Percentiles rank a stretch among this genome's conserved stretches.
Evolutionary conservation across 1,140 invertebrate species (phyloP).

Genomic region (Cylas formicarius): DNA sequence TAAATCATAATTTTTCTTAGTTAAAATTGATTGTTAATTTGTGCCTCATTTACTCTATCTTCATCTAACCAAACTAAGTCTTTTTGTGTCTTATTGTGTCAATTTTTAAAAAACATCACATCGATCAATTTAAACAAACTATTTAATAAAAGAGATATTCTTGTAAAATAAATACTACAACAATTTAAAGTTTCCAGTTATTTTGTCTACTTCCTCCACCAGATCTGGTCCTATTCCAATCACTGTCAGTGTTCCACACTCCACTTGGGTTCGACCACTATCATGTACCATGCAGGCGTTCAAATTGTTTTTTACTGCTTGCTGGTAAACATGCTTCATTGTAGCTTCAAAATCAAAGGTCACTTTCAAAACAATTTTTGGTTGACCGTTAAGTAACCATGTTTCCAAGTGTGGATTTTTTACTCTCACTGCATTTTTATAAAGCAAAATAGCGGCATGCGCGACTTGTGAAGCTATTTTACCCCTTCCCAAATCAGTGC

Average conservation of each 20-base stretch:
- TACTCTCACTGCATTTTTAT: conserved; percentile 46
- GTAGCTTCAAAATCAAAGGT: conserved; percentile 46
- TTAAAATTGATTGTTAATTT: conserved; percentile 1
- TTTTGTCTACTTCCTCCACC: conserved; percentile 53
- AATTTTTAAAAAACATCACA: conserved; percentile 24
- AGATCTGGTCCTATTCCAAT: conserved; percentile 69
- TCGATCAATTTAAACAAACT: conserved; percentile 26
- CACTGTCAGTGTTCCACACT: conserved; percentile 59
- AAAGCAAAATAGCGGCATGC: conserved; percentile 67
- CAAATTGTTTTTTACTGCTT: conserved; percentile 53
- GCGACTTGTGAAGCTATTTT: conserved; percentile 78
- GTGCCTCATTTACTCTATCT: conserved; percentile 1
- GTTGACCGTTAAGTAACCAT: conserved; percentile 65
- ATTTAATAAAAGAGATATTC: conserved; percentile 25
- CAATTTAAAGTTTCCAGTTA: conserved; percentile 62
- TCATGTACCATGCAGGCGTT: conserved; percentile 59
- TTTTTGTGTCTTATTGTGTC: conserved; percentile 26
- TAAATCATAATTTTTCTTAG: no score
- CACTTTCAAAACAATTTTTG: conserved; percentile 63
- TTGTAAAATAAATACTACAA: conserved; percentile 31
- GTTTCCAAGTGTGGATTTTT: conserved; percentile 46
- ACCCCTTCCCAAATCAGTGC: conserved; percentile 69
- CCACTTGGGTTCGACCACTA: conserved; percentile 71
- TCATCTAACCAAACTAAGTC: conserved; percentile 5
- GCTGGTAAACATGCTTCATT: conserved; percentile 45